Evolutionary conservation across 37 sponge, comb jelly and placozoan species (phyloP).

Genomic region (Dysidea cf. avara): DNA sequence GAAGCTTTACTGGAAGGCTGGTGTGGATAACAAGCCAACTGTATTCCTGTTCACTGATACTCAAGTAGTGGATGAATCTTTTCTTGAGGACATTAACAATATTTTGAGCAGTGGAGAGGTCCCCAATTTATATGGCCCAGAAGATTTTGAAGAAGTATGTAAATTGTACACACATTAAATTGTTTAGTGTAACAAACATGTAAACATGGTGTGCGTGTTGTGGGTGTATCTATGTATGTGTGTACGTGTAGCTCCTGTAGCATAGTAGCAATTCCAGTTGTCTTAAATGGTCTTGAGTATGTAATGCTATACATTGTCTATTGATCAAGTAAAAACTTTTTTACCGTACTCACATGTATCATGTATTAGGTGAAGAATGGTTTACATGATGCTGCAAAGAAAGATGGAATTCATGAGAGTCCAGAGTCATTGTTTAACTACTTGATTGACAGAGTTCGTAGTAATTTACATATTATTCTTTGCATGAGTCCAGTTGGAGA

Average conservation of each 20-base stretch:
- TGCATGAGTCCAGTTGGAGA: conserved; percentile 99
- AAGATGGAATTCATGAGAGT: conserved; percentile 80
- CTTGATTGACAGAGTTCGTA: conserved; percentile 92
- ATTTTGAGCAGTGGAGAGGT: conserved; percentile 98
- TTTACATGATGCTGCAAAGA: conserved; percentile 70
- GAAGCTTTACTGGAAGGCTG: conserved; percentile 91
- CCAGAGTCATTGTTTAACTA: conserved; percentile 85
- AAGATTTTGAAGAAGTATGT: conserved; percentile 97
- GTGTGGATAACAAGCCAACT: conserved; percentile 97
- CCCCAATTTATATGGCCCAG: conserved; percentile 96
- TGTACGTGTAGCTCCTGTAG: background rate
- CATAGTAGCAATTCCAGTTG: background rate
- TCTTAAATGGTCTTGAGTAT: background rate
- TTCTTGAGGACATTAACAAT: conserved; percentile 99
- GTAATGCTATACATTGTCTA: background rate
- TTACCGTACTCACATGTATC: no score
- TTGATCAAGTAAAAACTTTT: no score
- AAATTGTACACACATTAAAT: no score
- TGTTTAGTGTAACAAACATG: no score
- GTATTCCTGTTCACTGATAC: conserved; percentile 98
- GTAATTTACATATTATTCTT: conserved; percentile 92
- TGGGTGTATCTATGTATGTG: background rate
- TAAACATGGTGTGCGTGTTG: background rate
- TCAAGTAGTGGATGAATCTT: conserved; percentile 95
- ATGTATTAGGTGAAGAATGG: conserved; percentile 60